A percentile compares a stretch with the other conserved stretches of the same genome.
Conservation (phyloP, 2,113 vertebrate genomes). For the Phocoena sinus region DNA sequence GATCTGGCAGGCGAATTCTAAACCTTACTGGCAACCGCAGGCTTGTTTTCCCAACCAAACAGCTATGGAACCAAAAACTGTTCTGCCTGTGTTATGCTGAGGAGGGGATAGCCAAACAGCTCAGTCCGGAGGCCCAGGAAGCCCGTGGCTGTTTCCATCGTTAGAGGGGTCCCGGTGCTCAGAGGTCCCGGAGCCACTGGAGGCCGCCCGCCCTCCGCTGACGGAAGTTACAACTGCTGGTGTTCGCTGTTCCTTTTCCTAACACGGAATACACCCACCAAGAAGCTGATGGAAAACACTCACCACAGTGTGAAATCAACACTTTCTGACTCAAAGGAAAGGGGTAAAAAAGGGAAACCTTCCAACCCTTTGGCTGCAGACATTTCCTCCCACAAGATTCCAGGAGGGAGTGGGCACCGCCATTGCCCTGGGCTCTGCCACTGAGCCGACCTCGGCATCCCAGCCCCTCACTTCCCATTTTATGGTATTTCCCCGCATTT, state of each 20-base stretch:
- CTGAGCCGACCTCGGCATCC: not conserved
- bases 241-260: not conserved
- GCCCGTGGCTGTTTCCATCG: fast-evolving
- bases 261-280: slow-evolving; percentile 17
- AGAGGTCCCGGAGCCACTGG: not conserved
- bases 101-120: slow-evolving; percentile 76
- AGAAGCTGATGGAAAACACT: slow-evolving; percentile 61
- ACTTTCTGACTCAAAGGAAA: slow-evolving; percentile 40
- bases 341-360: not conserved
- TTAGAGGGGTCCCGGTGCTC: not conserved
- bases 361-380: not conserved
- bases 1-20: slow-evolving; percentile 81
- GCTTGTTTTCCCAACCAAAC: slow-evolving; percentile 82
- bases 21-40: slow-evolving; percentile 81
- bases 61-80: slow-evolving; percentile 77
- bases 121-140: slow-evolving; percentile 68
- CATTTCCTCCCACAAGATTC: not conserved
- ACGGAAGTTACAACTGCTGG: not conserved
- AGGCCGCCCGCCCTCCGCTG: not conserved
- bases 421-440: not conserved
- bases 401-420: not conserved
- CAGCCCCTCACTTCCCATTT: slow-evolving; percentile 28
- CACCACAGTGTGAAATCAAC: slow-evolving; percentile 37
- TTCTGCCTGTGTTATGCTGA: slow-evolving; percentile 74
- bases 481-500: slow-evolving; percentile 43